These are phyloP conservation scores for Laspeyria flexula DNA, from an alignment of 2,888 invertebrate species.

Conservation along the genomic window DNA sequence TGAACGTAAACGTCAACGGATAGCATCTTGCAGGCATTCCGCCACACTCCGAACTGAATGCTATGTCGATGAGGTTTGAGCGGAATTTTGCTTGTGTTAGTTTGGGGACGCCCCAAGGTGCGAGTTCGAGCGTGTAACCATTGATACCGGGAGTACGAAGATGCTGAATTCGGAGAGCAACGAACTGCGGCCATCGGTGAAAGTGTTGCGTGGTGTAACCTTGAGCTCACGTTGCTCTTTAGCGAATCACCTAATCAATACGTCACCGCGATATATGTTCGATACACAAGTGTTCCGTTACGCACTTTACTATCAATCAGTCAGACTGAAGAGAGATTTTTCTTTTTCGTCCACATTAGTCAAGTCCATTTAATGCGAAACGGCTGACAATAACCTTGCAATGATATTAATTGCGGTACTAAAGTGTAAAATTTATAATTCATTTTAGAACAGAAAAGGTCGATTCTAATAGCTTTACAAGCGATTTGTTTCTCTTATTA, in stretches of 20 bases:
- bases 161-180: conserved; percentile 82
- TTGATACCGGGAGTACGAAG: conserved; percentile 54
- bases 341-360: conserved; percentile 18
- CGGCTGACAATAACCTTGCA: not conserved
- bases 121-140: conserved; percentile 55
- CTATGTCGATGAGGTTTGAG: conserved; percentile 45
- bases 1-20: conserved; percentile 81
- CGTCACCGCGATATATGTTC: conserved; percentile 61
- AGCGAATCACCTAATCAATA: conserved; percentile 77
- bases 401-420: not conserved
- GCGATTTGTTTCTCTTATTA: not conserved
- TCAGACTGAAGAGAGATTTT: conserved; percentile 10
- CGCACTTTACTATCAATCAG: conserved; percentile 29
- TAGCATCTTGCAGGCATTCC: conserved; percentile 57
- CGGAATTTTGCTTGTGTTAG: conserved; percentile 39
- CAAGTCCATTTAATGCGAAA: conserved; percentile 8
- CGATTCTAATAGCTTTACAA: not conserved
- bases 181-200: conserved; percentile 77
- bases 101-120: conserved; percentile 44
- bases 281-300: conserved; percentile 43
- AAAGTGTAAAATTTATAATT: not conserved
- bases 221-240: conserved; percentile 75
- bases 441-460: not conserved
- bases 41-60: conserved; percentile 44
- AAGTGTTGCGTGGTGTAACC: conserved; percentile 83